Evolutionary conservation across 2,797 vertebrate species (phyloP).

Genomic region (Sorex maritimensis): DNA sequence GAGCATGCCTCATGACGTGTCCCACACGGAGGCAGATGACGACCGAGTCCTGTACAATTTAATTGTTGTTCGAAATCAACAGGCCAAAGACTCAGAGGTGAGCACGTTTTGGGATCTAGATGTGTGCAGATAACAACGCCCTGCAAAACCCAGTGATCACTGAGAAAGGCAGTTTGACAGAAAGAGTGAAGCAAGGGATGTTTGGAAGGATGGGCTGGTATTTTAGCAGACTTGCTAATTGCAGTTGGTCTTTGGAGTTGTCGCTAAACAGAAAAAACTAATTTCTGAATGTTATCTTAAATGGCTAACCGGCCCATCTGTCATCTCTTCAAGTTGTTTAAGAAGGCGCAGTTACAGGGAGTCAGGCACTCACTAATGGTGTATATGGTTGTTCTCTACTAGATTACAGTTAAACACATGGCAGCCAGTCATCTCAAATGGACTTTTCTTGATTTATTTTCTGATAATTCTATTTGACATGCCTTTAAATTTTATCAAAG

Average conservation of each 20-base stretch:
- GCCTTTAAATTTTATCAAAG: no score
- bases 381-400: no score
- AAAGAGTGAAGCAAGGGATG: not conserved
- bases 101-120: conserved; percentile 61
- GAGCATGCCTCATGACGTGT: conserved; percentile 87
- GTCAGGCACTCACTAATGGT: no score
- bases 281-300: conserved; percentile 34
- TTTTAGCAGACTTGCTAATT: conserved; percentile 15
- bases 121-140: not conserved
- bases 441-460: no score
- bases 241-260: not conserved
- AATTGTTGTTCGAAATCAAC: conserved; percentile 94
- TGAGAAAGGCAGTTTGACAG: not conserved
- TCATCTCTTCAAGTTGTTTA: not conserved
- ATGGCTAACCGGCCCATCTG: not conserved
- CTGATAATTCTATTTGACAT: no score
- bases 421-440: no score
- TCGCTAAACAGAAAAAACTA: not conserved
- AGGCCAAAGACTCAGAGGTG: conserved; percentile 96
- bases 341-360: no score
- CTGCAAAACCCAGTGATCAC: no score
- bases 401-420: no score
- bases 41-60: conserved; percentile 94
- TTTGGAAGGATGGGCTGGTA: not conserved
- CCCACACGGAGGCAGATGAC: conserved; percentile 91